Conservation (phyloP, 2,888 invertebrate genomes). For the Geotrupes spiniger region DNA sequence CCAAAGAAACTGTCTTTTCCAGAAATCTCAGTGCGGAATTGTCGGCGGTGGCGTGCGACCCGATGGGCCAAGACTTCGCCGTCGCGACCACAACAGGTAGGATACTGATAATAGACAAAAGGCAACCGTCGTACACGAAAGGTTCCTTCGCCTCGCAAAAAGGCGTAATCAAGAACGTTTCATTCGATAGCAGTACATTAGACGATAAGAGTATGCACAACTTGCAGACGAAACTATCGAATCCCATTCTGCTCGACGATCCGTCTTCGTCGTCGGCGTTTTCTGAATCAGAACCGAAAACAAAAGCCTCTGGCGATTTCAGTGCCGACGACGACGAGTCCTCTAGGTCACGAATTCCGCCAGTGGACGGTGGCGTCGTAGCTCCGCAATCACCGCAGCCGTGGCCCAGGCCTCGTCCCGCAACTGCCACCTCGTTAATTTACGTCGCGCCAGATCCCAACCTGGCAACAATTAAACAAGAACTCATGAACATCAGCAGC, state of each 20-base stretch:
- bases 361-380: conserved; percentile 12
- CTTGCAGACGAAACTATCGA: not conserved
- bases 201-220: not conserved
- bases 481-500: conserved; percentile 14
- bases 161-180: conserved; percentile 9
- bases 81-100: conserved; percentile 32
- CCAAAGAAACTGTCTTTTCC: conserved; percentile 22
- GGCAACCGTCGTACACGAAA: conserved; percentile 21
- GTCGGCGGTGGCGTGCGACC: conserved; percentile 30
- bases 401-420: not conserved
- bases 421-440: too few relatives aligned
- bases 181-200: conserved; percentile 3
- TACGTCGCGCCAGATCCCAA: conserved; percentile 8
- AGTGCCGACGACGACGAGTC: not conserved
- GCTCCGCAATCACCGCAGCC: not conserved
- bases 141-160: conserved; percentile 16
- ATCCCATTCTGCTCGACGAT: conserved; percentile 12
- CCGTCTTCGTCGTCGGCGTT: conserved; percentile 1
- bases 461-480: conserved; percentile 12
- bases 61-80: conserved; percentile 29
- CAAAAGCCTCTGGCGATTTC: conserved; percentile 12
- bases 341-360: conserved; percentile 11
- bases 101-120: conserved; percentile 31
- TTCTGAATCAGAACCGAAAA: conserved; percentile 14
- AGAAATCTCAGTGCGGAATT: conserved; percentile 25